Evolutionary conservation across 2,888 invertebrate species (phyloP), one percentile per base, ranked within the genome.

Genomic region (Drosophila diplacantha): DNA sequence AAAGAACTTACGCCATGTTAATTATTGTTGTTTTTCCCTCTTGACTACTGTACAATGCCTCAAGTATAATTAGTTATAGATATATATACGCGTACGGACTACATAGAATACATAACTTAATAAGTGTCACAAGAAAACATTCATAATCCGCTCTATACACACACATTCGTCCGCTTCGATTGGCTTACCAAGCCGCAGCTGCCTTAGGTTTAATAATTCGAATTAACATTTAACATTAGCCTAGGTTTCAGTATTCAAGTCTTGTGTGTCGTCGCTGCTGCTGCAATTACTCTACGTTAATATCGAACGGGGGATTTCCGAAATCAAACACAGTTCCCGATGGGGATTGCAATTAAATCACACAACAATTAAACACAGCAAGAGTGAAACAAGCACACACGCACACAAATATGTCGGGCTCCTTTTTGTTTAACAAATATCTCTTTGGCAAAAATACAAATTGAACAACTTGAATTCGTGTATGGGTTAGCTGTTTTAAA

Each of bases 161-260:
- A 71, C 70, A 55, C 71, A 59, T 47, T 35, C 29, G 14, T 43
- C 39, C 32, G 38, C 34, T 66, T 47, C 39, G 12, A 31, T 49
- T 50, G 29, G 32, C 24, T 55, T 49, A 20, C 46, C 37, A 60
- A n/a, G 63, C 44, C 60, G 53, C 51, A 46, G 52, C 26, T 50
- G 34, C 54, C 24, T 39, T 66, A 44, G 51, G 35, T 54, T 51
- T 59, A 18, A 53, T 22, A 56, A 44, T 55, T 56, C 50, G 31
- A 56, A 61, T 57, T 55, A 59, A 49, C 65, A 67, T 60, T 74
- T 79, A 73, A 57, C 53, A 68, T 77, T 73, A 73, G 47, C 63
- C 71, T 73, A 81, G 63, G 64, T 72, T 76, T 76, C 58, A 63
- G 62, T 72, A 61, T 68, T 82, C 68, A 81, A 83, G 77, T 78